Base-by-base conservation (phyloP, 2,113 vertebrate species). In the Lamprotornis superbus region DNA sequence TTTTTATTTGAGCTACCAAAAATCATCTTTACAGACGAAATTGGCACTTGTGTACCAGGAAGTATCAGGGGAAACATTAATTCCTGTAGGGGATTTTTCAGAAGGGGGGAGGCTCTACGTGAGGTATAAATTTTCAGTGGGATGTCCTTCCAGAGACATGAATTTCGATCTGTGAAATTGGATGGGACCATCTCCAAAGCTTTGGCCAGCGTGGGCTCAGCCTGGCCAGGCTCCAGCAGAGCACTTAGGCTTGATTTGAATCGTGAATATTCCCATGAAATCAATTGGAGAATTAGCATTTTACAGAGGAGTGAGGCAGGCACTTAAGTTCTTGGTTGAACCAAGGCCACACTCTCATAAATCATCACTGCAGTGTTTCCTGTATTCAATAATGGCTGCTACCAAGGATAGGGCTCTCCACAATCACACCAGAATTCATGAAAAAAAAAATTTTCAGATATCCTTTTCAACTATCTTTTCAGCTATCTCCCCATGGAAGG, bases 221-320 rank as follows among this genome's bases (percentile, higher is more conserved):
- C 4, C 87, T 96, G 95, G 95, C 94, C 68, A 40, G 37, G 92
- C 79, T 96, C 95, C 95, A 96, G 83, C 82, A 68, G 49, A 80
- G 93, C 94, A 97, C 90, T 96, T 94, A 57, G 55, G 15, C 80
- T 88, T 94, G 75, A 94, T 94, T 89, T 46, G 78, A 78, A 77
- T 95, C 13, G 42, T 64, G 85, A 90, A 90, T 86, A 93, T 91
- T 89, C 74, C 81, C 15, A 1, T 56, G 78, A 65, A 85, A 89
- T 95, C 82, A 83, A 55, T 59, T 50, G 91, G 50, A 35, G 37
- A 35, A 46, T 95, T 80, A 90, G 63, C 63, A 69, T 87, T 78
- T 78, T n/a, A 44, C 60, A 37, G 42, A 23, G 68, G 6, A 77
- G 75, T 2, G 31, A 92, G 68, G 55, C 68, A 78, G 85, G 59